phyloP scores from a whole-genome alignment of 1,140 invertebrate genomes.

The Lordiphosa collinella region DNA sequence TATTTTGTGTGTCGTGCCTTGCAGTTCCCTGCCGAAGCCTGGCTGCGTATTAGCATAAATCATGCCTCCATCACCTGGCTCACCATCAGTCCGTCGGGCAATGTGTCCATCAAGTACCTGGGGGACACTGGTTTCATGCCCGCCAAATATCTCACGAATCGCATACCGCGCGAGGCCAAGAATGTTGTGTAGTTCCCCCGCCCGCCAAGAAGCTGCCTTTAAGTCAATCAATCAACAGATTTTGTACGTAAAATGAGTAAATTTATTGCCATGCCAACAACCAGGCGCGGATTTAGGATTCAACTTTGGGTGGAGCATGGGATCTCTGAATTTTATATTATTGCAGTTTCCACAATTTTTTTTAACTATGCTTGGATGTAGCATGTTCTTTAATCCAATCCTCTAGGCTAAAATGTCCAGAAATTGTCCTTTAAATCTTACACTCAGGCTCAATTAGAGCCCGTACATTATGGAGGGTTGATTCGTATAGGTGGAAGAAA shows the following conservation, averaged over 20 bases:
- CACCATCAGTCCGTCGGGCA: conserved; percentile 90
- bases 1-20: conserved; percentile 98
- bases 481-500: no score
- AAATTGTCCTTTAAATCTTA: no score
- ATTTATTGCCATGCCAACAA: no score
- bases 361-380: no score
- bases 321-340: no score
- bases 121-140: conserved; percentile 96
- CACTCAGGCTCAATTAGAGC: no score
- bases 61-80: conserved; percentile 97
- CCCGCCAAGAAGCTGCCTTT: not conserved
- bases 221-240: not conserved
- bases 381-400: no score
- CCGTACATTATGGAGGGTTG: no score
- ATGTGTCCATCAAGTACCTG: conserved; percentile 88
- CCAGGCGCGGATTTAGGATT: no score
- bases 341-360: no score
- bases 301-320: no score
- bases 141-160: conserved; percentile 52
- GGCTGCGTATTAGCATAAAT: conserved; percentile 94
- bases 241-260: not conserved
- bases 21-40: conserved; percentile 98
- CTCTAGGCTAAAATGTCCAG: no score
- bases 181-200: conserved; percentile 55
- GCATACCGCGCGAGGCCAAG: conserved; percentile 66